Conservation (phyloP, 2,888 invertebrate species). For the Monopis laevigella region DNA sequence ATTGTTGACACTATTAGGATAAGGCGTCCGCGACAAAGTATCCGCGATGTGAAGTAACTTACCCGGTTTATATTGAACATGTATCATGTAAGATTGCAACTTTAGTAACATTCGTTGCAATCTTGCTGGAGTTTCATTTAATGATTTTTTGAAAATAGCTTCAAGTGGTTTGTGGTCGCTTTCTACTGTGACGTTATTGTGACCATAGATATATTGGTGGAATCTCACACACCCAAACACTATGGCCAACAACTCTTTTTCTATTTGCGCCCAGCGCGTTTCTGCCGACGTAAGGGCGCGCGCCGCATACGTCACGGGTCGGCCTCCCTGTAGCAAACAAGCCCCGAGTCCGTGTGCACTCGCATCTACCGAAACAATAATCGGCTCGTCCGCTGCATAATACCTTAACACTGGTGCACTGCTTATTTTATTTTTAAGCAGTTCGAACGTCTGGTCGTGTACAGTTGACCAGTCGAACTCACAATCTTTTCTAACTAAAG, state of each 20-base stretch:
- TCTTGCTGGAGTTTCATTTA: slow-evolving; percentile 21
- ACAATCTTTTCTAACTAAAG: slow-evolving; percentile 12
- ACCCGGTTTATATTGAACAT: slow-evolving; percentile 23
- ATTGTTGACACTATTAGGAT: too few relatives aligned
- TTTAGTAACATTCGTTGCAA: slow-evolving; percentile 26
- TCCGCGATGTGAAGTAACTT: slow-evolving; percentile 26
- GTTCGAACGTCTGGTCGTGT: slow-evolving; percentile 12
- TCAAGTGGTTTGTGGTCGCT: slow-evolving; percentile 29
- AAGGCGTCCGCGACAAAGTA: slow-evolving; percentile 25
- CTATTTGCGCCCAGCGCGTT: slow-evolving; percentile 18
- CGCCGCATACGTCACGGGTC: slow-evolving; percentile 15
- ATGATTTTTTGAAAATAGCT: slow-evolving; percentile 24
- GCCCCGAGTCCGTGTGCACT: slow-evolving; percentile 15
- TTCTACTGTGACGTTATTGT: slow-evolving; percentile 21
- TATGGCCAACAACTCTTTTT: slow-evolving; percentile 20
- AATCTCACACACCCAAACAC: slow-evolving; percentile 18
- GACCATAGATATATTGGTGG: slow-evolving; percentile 22
- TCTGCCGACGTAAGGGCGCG: slow-evolving; percentile 17
- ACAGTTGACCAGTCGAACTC: slow-evolving; percentile 11
- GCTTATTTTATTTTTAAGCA: slow-evolving; percentile 4
- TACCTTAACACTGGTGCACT: slow-evolving; percentile 13
- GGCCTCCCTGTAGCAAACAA: slow-evolving; percentile 14
- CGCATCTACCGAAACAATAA: slow-evolving; percentile 16
- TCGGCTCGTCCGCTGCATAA: slow-evolving; percentile 12
- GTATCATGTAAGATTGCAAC: slow-evolving; percentile 23